Evolutionary conservation across 2,113 vertebrate species (phyloP), one percentile per base, ranked within the genome.

Genomic region (Natator depressus): DNA sequence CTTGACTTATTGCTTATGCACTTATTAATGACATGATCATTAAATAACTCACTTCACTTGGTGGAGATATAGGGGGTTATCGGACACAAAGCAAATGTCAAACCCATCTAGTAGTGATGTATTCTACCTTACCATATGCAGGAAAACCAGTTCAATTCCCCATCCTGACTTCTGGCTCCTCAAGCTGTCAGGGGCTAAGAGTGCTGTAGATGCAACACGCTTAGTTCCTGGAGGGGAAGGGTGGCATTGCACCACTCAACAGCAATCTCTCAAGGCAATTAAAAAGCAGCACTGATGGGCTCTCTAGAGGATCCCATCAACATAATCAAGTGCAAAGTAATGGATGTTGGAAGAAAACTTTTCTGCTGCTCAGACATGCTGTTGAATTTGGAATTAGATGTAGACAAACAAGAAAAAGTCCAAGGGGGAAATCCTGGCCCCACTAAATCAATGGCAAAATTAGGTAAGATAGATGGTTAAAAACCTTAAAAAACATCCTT

Each of bases 181-280:
- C 35, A 84, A 51, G 75, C 53, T 50, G 19, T 47, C 1, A 5
- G 53, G 35, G 53, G 80, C 84, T 72, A 54, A 82, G 75, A 38
- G 47, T 22, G 72, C 54, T 72, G 1, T 2, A 0, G 20, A 89
- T 72, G 91, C 65, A 35, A 85, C 80, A 29, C 3, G 9, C 75
- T 22, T 0, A 6, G 85, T 46, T 93, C 84, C 94, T 89, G 78
- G 89, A 89, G 93, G 94, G 72, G 38, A 46, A 42, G 69, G 20
- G 10, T 10, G 38, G 89, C 95, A 75, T 72, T 47, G 84, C 69
- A 29, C 79, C 50, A 90, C 93, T 89, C 83, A 42, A 75, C 72
- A 46, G 65, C 87, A 93, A 87, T 87, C 90, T 96, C 85, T 83
- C 14, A 81, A 62, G 93, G n/a, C 95, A 50, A 89, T 94, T 94